Base-by-base conservation (phyloP, 2,113 vertebrate genomes). In the Puffinus mauretanicus region DNA sequence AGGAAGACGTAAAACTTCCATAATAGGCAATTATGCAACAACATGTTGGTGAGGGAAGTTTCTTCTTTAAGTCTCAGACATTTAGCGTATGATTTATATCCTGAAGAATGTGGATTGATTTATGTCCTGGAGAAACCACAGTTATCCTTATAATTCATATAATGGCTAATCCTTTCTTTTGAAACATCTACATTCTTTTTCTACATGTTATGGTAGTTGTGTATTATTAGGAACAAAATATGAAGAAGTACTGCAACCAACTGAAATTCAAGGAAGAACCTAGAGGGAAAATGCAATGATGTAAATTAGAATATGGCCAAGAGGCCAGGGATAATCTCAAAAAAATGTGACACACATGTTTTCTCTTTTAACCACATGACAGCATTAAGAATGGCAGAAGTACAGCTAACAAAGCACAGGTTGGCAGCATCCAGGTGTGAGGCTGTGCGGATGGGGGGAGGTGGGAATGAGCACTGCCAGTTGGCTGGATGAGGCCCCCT, bases 71-170 rank as follows among this genome's bases (percentile, higher is more conserved):
- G 66, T 73, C 89, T 67, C 78, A 85, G 73, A 75, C 82, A 66
- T 95, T 96, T 91, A 79, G 76, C 7, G 2, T 29, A 49, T 94
- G 83, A 96, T 95, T 93, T 93, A 93, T 96, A 70, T 30, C 42
- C 81, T 62, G 49, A 94, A 90, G 94, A 95, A 95, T 95, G 95
- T 54, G 58, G 66, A 85, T 87, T 94, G 94, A 96, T 96, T 97
- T 96, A 93, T 72, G 61, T 93, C 69, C 80, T 78, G 82, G 44
- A 91, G 38, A 94, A 95, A 76, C 69, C 83, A 88, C 67, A 92
- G 80, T 73, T 66, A 86, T 27, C 16, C 70, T 80, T 82, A 80
- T 73, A 96, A 85, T 64, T 94, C 66, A 70, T 64, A 42, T 38
- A 62, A 77, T 36, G 78, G 36, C 4, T 85, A 76, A 73, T 80